Percentiles rank a stretch among this genome's conserved stretches.
Conservation (phyloP, 2,113 vertebrate species). For the Mormyrus iriodes region DNA sequence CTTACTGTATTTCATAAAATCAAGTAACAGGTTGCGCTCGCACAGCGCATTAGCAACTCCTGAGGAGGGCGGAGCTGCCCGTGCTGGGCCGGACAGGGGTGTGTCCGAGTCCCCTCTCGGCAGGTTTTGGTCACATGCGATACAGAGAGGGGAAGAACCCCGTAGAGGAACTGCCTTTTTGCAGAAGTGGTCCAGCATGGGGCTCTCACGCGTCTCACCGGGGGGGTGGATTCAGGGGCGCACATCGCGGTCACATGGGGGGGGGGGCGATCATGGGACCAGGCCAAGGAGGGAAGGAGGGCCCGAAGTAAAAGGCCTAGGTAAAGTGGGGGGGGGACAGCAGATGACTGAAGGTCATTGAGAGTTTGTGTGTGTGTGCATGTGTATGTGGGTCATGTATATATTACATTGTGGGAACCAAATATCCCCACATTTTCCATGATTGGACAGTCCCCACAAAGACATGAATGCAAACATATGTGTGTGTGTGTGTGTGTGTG, state of each 20-base stretch:
- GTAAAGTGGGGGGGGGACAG: conserved; percentile 31
- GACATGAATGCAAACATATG: too few relatives aligned
- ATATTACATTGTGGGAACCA: neutral
- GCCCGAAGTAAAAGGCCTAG: conserved; percentile 48
- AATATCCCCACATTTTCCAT: too few relatives aligned
- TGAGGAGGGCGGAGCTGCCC: too few relatives aligned
- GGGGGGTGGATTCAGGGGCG: neutral
- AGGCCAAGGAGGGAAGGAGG: conserved; percentile 28
- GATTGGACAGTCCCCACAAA: neutral
- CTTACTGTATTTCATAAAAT: neutral
- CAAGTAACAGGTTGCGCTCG: neutral
- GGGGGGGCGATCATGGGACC: conserved; percentile 3
- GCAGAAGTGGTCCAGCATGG: neutral
- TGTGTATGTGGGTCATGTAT: neutral
- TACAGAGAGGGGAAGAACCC: neutral
- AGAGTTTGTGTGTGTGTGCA: neutral
- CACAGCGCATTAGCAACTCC: neutral
- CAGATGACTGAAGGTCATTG: neutral
- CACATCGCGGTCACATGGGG: neutral
- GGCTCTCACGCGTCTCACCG: neutral
- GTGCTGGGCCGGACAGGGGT: neutral
- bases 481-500: neutral
- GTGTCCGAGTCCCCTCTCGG: neutral
- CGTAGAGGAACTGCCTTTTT: neutral
- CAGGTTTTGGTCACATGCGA: neutral